Evolutionary conservation across 2,797 vertebrate species (phyloP).

Genomic region (Protonibea diacanthus): DNA sequence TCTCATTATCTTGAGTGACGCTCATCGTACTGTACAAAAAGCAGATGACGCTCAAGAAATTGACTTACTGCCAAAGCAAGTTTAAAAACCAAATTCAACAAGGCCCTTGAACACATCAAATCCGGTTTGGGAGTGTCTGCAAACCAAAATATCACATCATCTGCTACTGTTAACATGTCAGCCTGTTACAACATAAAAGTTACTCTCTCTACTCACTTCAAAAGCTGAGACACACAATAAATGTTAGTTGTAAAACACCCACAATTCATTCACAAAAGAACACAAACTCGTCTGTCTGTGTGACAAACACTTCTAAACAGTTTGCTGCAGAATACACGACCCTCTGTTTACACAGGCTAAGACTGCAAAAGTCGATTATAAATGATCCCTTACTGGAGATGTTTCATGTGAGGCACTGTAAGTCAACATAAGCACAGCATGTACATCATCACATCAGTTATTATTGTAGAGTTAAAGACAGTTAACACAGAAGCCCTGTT

Average conservation of each 20-base stretch:
- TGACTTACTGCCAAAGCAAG: not conserved
- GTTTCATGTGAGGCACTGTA: slow-evolving; percentile 22
- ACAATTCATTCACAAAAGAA: slow-evolving; percentile 15
- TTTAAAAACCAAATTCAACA: not conserved
- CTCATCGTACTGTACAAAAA: not conserved
- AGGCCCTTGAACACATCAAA: not conserved
- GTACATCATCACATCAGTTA: slow-evolving; percentile 22
- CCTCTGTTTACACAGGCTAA: not conserved
- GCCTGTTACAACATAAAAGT: not conserved
- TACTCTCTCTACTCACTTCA: not conserved
- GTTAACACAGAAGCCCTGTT: slow-evolving; percentile 14
- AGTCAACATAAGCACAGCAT: slow-evolving; percentile 27
- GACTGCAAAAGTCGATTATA: slow-evolving; percentile 1
- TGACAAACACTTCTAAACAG: not conserved
- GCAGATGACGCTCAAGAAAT: not conserved
- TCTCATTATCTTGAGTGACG: not conserved
- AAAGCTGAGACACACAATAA: not conserved
- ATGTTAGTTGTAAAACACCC: not conserved
- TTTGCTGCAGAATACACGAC: not conserved
- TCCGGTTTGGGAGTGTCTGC: not conserved
- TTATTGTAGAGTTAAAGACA: slow-evolving; percentile 26
- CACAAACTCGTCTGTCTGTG: not conserved
- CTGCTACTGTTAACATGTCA: not conserved
- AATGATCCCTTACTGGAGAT: slow-evolving; percentile 8
- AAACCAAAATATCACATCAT: not conserved